These are phyloP conservation scores for Pimpla rufipes DNA, from an alignment of 2,888 invertebrate genomes.

Conservation along the genomic window DNA sequence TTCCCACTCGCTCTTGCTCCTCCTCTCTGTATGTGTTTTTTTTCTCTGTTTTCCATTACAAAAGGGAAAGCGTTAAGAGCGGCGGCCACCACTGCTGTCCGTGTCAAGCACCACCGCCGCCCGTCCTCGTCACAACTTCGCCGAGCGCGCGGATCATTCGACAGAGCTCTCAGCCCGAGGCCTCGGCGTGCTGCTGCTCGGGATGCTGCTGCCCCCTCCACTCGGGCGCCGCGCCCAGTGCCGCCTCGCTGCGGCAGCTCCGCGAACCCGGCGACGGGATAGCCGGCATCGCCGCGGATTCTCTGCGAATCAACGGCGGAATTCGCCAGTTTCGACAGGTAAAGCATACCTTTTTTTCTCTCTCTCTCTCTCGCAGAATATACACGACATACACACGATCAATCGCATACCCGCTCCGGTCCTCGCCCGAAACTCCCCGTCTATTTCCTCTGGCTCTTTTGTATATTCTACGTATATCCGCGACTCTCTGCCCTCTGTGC, in stretches of 20 bases:
- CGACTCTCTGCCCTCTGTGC: conserved; percentile 3
- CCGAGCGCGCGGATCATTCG: conserved; percentile 93
- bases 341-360: conserved; percentile 74
- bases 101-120: conserved; percentile 90
- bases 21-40: conserved; percentile 27
- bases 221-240: conserved; percentile 90
- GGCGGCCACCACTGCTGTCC: conserved; percentile 87
- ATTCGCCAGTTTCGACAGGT: conserved; percentile 98
- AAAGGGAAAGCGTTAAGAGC: conserved; percentile 84
- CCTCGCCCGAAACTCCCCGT: conserved; percentile 7
- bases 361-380: neutral
- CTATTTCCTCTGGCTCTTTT: conserved; percentile 24
- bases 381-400: conserved; percentile 18
- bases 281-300: conserved; percentile 98
- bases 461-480: conserved; percentile 17
- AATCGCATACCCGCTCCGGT: conserved; percentile 26
- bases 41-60: conserved; percentile 64
- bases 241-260: conserved; percentile 93
- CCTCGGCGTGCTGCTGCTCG: conserved; percentile 86
- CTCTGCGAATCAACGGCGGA: conserved; percentile 97
- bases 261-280: conserved; percentile 94
- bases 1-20: conserved; percentile 29
- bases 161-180: conserved; percentile 95
- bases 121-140: conserved; percentile 90
- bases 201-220: conserved; percentile 86